phyloP scores from a whole-genome alignment of 2,113 vertebrate genomes.

The Thinocorus orbignyianus region DNA sequence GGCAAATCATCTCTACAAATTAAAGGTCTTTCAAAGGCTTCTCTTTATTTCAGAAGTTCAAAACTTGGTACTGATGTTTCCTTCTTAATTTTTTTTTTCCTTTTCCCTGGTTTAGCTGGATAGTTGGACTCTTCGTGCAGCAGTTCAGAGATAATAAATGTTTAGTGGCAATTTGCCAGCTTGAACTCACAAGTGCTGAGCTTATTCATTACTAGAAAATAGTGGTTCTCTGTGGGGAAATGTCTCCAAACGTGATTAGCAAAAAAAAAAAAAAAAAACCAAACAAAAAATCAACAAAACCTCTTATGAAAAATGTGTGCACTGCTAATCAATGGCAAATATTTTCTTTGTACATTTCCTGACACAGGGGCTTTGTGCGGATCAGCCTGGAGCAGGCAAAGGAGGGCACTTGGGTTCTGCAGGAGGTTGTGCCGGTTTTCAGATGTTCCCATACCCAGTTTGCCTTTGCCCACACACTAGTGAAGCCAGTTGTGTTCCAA shows the following conservation, averaged over 20 bases:
- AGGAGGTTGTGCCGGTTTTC: neutral
- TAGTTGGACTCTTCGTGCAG: constrained; percentile 47
- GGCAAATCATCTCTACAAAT: neutral
- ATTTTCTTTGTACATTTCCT: neutral
- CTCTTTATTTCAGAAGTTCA: neutral
- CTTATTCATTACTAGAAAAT: constrained; percentile 67
- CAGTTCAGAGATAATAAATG: constrained; percentile 66
- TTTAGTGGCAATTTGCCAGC: constrained; percentile 61
- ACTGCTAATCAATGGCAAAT: constrained; percentile 29
- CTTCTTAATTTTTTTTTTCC: neutral
- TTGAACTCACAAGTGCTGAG: constrained; percentile 55
- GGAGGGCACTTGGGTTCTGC: neutral
- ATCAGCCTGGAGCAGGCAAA: fast-evolving
- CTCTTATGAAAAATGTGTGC: constrained; percentile 23
- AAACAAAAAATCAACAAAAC: neutral
- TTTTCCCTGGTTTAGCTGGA: constrained; percentile 11
- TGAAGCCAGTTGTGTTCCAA: neutral
- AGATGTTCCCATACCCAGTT: neutral
- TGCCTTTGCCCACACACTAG: neutral
- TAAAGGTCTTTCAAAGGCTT: neutral
- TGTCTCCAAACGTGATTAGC: constrained; percentile 61
- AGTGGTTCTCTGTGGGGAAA: constrained; percentile 58
- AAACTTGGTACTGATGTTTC: constrained; percentile 2
- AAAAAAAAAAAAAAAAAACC: neutral
- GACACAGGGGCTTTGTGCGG: neutral